Evolutionary conservation across 2,797 vertebrate species (phyloP).

Genomic region (Ctenopoma kingsleyae): DNA sequence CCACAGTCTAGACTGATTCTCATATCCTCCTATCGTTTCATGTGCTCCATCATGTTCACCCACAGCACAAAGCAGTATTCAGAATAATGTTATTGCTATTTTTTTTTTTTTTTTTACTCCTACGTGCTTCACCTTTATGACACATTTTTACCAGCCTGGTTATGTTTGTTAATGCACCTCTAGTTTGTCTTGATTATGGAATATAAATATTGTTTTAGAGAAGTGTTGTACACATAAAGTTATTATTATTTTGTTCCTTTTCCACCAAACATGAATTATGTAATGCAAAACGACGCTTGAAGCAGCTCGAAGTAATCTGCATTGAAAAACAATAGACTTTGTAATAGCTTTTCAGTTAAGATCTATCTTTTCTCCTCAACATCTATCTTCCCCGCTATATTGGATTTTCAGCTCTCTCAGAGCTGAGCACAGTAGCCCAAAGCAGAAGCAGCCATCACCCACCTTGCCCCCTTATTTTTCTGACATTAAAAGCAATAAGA

Average conservation of each 20-base stretch:
- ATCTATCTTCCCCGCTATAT: constrained; percentile 54
- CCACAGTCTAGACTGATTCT: constrained; percentile 45
- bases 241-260: constrained; percentile 44
- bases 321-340: constrained; percentile 65
- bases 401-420: constrained; percentile 56
- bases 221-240: constrained; percentile 15
- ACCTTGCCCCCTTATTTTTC: constrained; percentile 42
- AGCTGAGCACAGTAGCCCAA: constrained; percentile 38
- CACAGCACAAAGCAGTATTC: constrained; percentile 12
- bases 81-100: background rate
- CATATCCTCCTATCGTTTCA: constrained; percentile 20
- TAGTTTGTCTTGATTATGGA: constrained; percentile 41
- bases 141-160: constrained; percentile 4
- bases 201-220: constrained; percentile 28
- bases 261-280: constrained; percentile 63
- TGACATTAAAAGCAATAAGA: constrained; percentile 59
- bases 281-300: constrained; percentile 49
- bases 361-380: constrained; percentile 56
- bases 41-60: constrained; percentile 16
- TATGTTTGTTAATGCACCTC: constrained; percentile 18
- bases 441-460: constrained; percentile 36
- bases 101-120: constrained; percentile 1
- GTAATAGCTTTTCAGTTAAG: constrained; percentile 65
- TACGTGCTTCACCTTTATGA: constrained; percentile 10
- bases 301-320: constrained; percentile 65